Evolutionary conservation across 2,888 invertebrate species (phyloP), one percentile per base, ranked within the genome.

Genomic region (Dicranocentrus wangi): DNA sequence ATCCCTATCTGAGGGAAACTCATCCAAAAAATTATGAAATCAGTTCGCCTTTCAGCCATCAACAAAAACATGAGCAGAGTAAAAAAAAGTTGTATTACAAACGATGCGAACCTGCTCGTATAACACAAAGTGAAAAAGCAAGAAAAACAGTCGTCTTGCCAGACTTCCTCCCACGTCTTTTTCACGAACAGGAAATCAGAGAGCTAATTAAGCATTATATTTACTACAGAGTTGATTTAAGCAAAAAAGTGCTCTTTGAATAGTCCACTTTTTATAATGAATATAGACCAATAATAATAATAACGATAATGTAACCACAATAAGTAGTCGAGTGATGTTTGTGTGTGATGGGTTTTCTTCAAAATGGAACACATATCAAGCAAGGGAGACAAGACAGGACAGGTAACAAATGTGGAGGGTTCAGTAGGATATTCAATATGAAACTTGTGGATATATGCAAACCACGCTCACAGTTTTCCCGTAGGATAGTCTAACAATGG

Each of bases 151-250:
- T 66, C 66, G 66, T 13, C 47, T 60, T 61, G 73, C 19, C 25
- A 76, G 76, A 76, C 68, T 60, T 76, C 76, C 76, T 76, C 76
- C 76, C 76, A 76, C 76, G 76, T 76, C 42, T 47, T 61, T 39
- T 65, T 39, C 63, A 68, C 66, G 76, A 76, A 69, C 76, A 68
- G 76, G 76, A 76, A 76, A 76, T 76, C 68, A 76, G 58, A 66
- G 43, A 76, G 66, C 60, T 76, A 76, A 76, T 76, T 76, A 76
- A 76, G 58, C 60, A 39, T 53, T 63, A 63, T 73, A 61, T 28
- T 19, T 71, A 32, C 39, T 63, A 17, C 15, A 42, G 8, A 39
- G 43, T 39, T 51, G 19, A 47, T 23, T 51, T 51, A 13, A 42
- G 43, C 19, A 17, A 66, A 65, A 65, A 8, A 13, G n/a, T 63